Base-by-base conservation (phyloP, 2,797 vertebrate genomes). In the Amphiprion clarkii region DNA sequence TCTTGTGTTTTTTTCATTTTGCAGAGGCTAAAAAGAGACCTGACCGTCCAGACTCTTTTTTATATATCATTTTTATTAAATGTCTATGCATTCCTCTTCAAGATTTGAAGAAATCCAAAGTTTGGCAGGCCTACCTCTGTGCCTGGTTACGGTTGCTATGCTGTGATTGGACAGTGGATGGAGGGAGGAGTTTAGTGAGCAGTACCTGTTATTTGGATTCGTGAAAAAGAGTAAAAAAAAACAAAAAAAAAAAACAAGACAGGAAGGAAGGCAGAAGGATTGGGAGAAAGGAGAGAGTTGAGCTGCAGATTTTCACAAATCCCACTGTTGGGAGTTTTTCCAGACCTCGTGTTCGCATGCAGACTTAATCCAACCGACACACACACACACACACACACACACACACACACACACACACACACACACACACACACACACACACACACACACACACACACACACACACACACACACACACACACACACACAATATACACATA, bases 231-330 rank as follows among this genome's bases (percentile, higher is more conserved):
- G 52, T 14, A 13, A 44, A 68, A 72, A 57, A 49, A 49, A 8
- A 17, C 11, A 44, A 68, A 72, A 57, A 49, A 49, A 8, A 17
- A 33, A 31, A 59, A 60, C 13, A 49, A 74, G 57, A 17, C 14
- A 60, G 67, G 21, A 33, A 62, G 49, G 59, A 69, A 57, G 14
- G 13, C 70, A 61, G 66, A 53, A 67, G 67, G 69, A 76, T 58
- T 73, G 44, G 55, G 59, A 64, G 75, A 71, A 78, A 81, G 56
- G 53, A 73, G 71, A 68, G 75, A 70, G 83, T 68, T 70, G 58
- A 90, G 86, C 75, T 67, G 21, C 67, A 88, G 88, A 92, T 90
- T 91, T 83, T 87, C 79, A 83, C 60, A 93, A 92, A 92, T 93
- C 90, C 86, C 71, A 73, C 78, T 76, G 52, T 75, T 83, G 86